Percentiles rank a stretch among this genome's conserved stretches.
Conservation (phyloP, 2,888 invertebrate genomes). For the Myopa testacea region DNA sequence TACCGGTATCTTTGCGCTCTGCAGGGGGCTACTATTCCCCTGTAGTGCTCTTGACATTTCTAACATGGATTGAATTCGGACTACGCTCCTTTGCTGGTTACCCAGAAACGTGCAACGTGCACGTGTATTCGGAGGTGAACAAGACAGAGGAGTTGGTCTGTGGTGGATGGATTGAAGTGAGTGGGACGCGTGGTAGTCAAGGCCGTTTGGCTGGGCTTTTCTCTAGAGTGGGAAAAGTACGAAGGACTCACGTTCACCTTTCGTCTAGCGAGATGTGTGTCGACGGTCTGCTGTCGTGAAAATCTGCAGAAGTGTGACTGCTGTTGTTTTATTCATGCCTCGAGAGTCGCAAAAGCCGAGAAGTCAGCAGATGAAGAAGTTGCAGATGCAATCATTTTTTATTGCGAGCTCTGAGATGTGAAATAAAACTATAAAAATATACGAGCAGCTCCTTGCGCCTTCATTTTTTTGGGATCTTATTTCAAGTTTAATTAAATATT, state of each 20-base stretch:
- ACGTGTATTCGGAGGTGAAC: not conserved
- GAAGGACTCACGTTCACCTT: too few relatives aligned
- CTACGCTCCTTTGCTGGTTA: too few relatives aligned
- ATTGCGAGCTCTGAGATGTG: constrained; percentile 40
- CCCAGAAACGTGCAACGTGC: too few relatives aligned
- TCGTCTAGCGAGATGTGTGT: not conserved
- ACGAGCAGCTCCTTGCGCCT: constrained; percentile 8
- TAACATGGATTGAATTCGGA: too few relatives aligned
- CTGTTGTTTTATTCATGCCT: constrained; percentile 36
- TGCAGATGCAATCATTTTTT: constrained; percentile 46
- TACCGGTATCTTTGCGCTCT: not conserved
- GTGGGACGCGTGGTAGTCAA: constrained; percentile 28
- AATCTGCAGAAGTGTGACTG: not conserved
- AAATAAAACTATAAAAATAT: constrained; percentile 37
- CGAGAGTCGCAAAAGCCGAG: constrained; percentile 25
- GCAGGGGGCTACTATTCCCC: not conserved
- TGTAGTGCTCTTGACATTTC: too few relatives aligned
- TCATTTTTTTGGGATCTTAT: constrained; percentile 39
- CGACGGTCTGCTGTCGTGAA: not conserved
- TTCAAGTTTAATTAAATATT: constrained; percentile 61
- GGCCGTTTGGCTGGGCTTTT: not conserved
- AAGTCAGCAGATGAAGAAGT: constrained; percentile 28
- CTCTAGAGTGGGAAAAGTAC: too few relatives aligned
- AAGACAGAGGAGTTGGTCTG: constrained; percentile 26
- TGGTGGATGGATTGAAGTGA: constrained; percentile 49